Percentiles rank a stretch among this genome's conserved stretches.
phyloP scores from a whole-genome alignment of 2,113 vertebrate genomes.

The Mastomys natalensis region DNA sequence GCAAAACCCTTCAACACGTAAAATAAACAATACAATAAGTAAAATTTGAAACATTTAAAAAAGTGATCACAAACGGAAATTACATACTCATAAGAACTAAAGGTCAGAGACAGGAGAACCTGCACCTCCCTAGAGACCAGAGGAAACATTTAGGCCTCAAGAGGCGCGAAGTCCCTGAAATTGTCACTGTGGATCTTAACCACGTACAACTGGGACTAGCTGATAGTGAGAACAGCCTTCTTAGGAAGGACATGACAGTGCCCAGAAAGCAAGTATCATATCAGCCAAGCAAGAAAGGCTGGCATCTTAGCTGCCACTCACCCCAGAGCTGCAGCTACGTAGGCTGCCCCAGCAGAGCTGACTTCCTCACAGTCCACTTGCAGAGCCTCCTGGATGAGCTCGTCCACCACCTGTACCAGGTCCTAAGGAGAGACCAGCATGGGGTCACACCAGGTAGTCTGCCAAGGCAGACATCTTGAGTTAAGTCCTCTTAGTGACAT shows the following conservation, averaged over 20 bases:
- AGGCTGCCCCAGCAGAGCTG: constrained; percentile 84
- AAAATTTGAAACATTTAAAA: not conserved
- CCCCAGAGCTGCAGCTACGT: constrained; percentile 87
- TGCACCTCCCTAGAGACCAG: not conserved
- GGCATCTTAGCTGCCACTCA: constrained; percentile 73
- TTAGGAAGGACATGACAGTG: fast-evolving
- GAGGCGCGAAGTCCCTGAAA: no score
- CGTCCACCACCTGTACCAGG: constrained; percentile 86
- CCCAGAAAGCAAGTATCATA: not conserved
- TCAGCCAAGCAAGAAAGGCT: not conserved
- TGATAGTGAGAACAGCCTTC: not conserved
- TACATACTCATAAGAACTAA: not conserved
- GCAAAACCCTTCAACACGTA: not conserved
- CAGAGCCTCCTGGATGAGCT: constrained; percentile 91
- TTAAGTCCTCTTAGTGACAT: not conserved
- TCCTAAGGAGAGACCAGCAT: constrained; percentile 85
- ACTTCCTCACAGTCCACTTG: constrained; percentile 88
- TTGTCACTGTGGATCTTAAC: not conserved
- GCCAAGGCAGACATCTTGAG: not conserved
- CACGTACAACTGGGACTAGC: not conserved
- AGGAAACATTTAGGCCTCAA: no score
- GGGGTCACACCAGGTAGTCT: fast-evolving
- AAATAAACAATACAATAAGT: not conserved
- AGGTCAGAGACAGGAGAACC: not conserved
- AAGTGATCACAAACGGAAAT: not conserved